A percentile compares a stretch with the other conserved stretches of the same genome.
Conservation (phyloP, 2,888 invertebrate species). For the Acleris emargana region DNA sequence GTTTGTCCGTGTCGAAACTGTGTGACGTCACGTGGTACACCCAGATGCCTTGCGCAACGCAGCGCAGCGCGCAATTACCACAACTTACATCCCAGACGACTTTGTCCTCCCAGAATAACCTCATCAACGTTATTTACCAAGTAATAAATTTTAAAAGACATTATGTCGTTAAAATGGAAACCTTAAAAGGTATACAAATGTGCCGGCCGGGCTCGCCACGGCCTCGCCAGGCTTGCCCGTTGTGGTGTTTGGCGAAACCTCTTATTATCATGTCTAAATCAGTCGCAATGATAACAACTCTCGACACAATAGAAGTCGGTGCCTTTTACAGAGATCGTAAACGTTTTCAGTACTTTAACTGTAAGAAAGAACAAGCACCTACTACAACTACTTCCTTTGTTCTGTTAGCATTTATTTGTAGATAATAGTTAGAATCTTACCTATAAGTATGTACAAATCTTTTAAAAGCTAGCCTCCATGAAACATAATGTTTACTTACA, state of each 20-base stretch:
- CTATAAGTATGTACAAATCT: not conserved
- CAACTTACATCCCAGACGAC: conserved; percentile 40
- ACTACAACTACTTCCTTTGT: conserved; percentile 10
- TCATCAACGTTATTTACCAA: conserved; percentile 38
- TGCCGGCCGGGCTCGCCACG: conserved; percentile 35
- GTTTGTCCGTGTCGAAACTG: conserved; percentile 73
- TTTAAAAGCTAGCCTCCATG: too few relatives aligned
- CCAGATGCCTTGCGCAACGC: conserved; percentile 55
- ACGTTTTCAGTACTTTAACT: conserved; percentile 32
- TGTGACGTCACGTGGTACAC: conserved; percentile 64
- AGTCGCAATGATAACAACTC: conserved; percentile 35
- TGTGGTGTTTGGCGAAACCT: conserved; percentile 31
- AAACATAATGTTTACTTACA: not conserved
- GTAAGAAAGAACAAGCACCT: conserved; percentile 12
- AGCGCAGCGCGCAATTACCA: conserved; percentile 33
- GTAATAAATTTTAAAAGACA: conserved; percentile 40
- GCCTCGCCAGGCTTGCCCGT: conserved; percentile 19
- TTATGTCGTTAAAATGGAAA: conserved; percentile 38
- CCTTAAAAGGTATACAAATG: conserved; percentile 41
- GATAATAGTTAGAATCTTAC: not conserved
- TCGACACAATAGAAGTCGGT: conserved; percentile 34
- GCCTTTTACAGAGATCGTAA: conserved; percentile 30
- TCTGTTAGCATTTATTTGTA: not conserved
- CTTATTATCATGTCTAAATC: conserved; percentile 37
- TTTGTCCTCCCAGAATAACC: conserved; percentile 37